Evolutionary conservation across 2,113 vertebrate species (phyloP), one percentile per base, ranked within the genome.

Genomic region (Synodontis membranacea): DNA sequence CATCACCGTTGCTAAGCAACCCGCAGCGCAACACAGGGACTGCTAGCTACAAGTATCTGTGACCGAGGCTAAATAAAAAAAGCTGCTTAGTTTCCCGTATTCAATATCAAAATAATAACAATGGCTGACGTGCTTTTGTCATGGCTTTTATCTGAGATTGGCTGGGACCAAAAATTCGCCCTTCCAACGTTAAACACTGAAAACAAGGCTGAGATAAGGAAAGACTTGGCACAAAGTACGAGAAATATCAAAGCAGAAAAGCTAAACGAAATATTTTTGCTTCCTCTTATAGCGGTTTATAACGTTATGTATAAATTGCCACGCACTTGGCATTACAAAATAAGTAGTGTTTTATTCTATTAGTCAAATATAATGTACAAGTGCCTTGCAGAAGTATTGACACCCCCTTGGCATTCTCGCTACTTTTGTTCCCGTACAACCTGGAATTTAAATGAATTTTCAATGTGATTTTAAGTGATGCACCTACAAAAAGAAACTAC

Each of bases 141-240:
- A 0, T 96, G 96, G 80, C 78, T 96, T 44, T 90, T 97, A 85
- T 89, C 91, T 2, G 96, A 96, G 79, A 64, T 97, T 8, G 91
- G 86, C 9, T 97, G 97, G 97, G 95, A 96, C 52, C 87, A 93
- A 82, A 94, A 94, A 19, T 95, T 96, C 70, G 96, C 96, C 11
- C 80, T 97, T 31, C 98, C 97, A 0, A 94, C 96, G 89, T 93
- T 94, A 25, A 97, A 94, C 89, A 86, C 92, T 7, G 95, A 95
- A 81, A 99, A 99, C 93, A 96, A 93, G 90, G 88, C 90, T 0
- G 89, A 97, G 95, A 97, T 98, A 89, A 95, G 95, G 25, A 21
- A 23, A 82, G 82, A 54, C 6, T 14, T 48, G 50, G 0, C 8
- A 28, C 1, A 75, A 28, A 46, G 0, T 34, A 34, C 4, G 0